Conservation (phyloP, 2,797 vertebrate species). For the Oryzias dopingdopingensis region DNA sequence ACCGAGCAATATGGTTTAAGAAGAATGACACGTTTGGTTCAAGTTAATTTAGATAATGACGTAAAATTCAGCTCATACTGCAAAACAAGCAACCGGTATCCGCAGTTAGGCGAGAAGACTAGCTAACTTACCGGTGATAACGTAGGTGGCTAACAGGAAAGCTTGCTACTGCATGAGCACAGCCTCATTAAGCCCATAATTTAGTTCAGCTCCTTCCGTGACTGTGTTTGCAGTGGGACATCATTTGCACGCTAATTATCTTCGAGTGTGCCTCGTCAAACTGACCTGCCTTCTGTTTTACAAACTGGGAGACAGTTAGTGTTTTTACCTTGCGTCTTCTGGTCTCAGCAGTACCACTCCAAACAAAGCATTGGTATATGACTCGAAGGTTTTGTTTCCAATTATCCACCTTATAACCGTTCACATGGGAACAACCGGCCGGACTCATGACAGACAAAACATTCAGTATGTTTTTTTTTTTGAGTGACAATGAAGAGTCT, state of each 20-base stretch:
- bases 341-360: slow-evolving; percentile 93
- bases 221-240: slow-evolving; percentile 64
- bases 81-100: slow-evolving; percentile 23
- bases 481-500: slow-evolving; percentile 69
- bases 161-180: slow-evolving; percentile 31
- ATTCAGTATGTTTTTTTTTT: slow-evolving; percentile 70
- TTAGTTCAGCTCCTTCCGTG: slow-evolving; percentile 25
- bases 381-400: slow-evolving; percentile 97
- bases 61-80: slow-evolving; percentile 1
- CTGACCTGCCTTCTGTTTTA: slow-evolving; percentile 42
- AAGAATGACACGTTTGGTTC: background rate
- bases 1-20: background rate
- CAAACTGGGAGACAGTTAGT: slow-evolving; percentile 51
- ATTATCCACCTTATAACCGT: slow-evolving; percentile 97
- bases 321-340: slow-evolving; percentile 90
- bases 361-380: slow-evolving; percentile 98
- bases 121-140: slow-evolving; percentile 57
- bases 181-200: slow-evolving; percentile 12
- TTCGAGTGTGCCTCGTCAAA: slow-evolving; percentile 42
- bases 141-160: slow-evolving; percentile 43
- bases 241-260: slow-evolving; percentile 28
- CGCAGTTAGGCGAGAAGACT: slow-evolving; percentile 24
- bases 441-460: slow-evolving; percentile 90
- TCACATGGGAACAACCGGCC: slow-evolving; percentile 96
- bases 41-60: background rate